Evolutionary conservation across 2,113 vertebrate genomes (phyloP), one percentile per base, ranked within the genome.

Genomic region (Caracal caracal): DNA sequence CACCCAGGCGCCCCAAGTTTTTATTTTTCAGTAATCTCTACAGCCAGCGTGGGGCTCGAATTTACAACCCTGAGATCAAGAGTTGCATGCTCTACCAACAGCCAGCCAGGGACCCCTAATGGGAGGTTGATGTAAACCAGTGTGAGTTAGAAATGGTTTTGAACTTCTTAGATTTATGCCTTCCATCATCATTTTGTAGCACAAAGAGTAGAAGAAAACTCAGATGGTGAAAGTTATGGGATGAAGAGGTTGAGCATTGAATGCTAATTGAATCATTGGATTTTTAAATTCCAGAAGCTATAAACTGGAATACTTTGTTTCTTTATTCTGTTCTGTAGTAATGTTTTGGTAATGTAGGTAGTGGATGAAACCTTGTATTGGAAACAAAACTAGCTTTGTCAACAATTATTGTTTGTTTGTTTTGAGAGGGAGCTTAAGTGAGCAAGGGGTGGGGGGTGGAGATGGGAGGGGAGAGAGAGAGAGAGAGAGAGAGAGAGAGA

Each of bases 271-370:
- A 96, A 35, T 71, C 40, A 68, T 65, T 85, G 65, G 9, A 33
- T 73, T 93, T 88, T 83, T 56, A 90, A 86, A 59, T 82, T 84
- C 47, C 66, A 76, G 66, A 94, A n/a, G 22, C 33, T 66, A 19
- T 51, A 78, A 76, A 88, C 49, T 68, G 26, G 20, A 88, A 37
- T 75, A n/a, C 49, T 73, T 63, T 33, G 49, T 75, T 88, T 49
- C 17, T 82, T 92, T 65, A 5, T 76, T 91, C 33, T 73, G 8
- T 19, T 51, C 30, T 70, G 4, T 92, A 83, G 11, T 83, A 81
- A 24, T 40, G 40, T 96, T 96, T 83, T 86, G 49, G 26, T 94
- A 40, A 22, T 51, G 2, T 63, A 78, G 51, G 13, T 53, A 65
- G 24, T 49, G 83, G 37, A 61, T 56, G n/a, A 68, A 88, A 88